These are phyloP conservation scores for Orchestes rusci DNA, from an alignment of 2,888 invertebrate species.

Conservation along the genomic window DNA sequence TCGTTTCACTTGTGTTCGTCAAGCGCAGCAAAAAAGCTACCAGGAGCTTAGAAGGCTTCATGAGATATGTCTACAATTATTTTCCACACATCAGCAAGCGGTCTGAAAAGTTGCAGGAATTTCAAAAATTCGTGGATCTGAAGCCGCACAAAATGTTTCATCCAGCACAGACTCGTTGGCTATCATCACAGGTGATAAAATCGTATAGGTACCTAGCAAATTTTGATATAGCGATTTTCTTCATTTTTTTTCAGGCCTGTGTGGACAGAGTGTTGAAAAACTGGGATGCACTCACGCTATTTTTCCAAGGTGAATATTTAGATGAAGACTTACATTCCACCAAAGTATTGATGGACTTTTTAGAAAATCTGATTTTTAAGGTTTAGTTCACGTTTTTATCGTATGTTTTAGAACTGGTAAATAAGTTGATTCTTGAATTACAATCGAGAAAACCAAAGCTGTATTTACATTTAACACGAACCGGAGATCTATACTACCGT, in stretches of 20 bases:
- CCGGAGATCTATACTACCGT: too few species aligned
- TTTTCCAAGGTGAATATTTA: constrained; percentile 2
- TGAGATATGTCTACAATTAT: constrained; percentile 3
- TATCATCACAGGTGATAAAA: background rate
- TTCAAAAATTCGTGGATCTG: background rate
- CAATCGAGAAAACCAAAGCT: constrained; percentile 1
- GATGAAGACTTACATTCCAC: background rate
- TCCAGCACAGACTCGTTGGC: too few species aligned
- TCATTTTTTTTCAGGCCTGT: too few species aligned
- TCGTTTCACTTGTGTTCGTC: constrained; percentile 8
- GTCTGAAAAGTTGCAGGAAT: too few species aligned
- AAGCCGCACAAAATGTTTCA: constrained; percentile 3
- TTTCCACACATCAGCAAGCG: constrained; percentile 9
- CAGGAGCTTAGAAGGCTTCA: constrained; percentile 5
- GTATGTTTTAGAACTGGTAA: constrained; percentile 3
- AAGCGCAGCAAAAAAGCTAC: constrained; percentile 3
- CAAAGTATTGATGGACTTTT: background rate
- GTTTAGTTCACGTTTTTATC: background rate
- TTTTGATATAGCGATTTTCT: background rate
- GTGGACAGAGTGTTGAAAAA: constrained; percentile 11
- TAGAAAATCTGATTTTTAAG: background rate
- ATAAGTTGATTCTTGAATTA: constrained; percentile 7
- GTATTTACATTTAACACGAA: too few species aligned
- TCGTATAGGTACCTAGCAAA: background rate
- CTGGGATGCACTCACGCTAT: constrained; percentile 6